These are phyloP conservation scores for Protophormia terraenovae DNA, from an alignment of 2,888 invertebrate genomes.

Conservation along the genomic window DNA sequence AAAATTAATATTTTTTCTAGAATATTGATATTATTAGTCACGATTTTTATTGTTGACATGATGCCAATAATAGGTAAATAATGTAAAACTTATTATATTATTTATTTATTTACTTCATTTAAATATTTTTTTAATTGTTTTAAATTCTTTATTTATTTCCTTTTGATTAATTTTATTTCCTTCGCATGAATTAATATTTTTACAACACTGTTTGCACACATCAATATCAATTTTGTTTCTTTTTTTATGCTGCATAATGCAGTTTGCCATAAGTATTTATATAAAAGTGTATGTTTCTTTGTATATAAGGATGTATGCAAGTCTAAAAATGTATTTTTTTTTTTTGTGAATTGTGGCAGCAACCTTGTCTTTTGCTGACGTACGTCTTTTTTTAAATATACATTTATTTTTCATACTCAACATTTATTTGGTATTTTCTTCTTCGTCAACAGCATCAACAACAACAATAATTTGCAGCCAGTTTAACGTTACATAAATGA, in stretches of 20 bases:
- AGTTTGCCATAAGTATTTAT: not conserved
- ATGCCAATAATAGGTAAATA: no score
- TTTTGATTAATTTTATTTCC: no score
- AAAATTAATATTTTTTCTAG: no score
- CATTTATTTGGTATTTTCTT: not conserved
- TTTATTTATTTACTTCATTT: no score
- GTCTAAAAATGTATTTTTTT: no score
- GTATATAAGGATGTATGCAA: not conserved
- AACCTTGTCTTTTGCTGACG: slow-evolving; percentile 49
- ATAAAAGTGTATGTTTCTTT: not conserved
- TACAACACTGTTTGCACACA: not conserved
- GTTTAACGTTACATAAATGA: slow-evolving; percentile 34
- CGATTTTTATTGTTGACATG: no score
- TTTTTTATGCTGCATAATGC: not conserved
- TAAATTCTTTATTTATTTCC: not conserved
- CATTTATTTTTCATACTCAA: not conserved
- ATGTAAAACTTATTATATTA: no score
- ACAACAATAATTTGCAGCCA: slow-evolving; percentile 20
- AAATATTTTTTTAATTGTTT: not conserved
- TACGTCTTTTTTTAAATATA: slow-evolving; percentile 16
- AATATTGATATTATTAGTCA: no score
- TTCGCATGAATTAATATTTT: not conserved
- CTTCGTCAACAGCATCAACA: not conserved
- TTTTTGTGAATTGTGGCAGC: slow-evolving; percentile 4
- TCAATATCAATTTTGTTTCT: not conserved